Base-by-base conservation (phyloP, 2,888 invertebrate genomes). In the Nomada ferruginata region DNA sequence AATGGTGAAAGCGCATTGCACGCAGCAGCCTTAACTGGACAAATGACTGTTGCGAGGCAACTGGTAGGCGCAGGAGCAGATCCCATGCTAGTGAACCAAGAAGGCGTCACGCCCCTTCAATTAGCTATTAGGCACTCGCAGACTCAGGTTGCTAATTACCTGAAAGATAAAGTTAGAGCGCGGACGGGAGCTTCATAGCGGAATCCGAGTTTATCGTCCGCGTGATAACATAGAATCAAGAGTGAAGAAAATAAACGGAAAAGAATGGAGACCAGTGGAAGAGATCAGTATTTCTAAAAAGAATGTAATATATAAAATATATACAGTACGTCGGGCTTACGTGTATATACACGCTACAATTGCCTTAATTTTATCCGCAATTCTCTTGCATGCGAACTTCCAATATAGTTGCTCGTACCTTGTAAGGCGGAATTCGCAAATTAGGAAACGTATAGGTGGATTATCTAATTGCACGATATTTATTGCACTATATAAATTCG, bases 1-100 rank as follows among this genome's bases (percentile, higher is more conserved):
- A 98, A 98, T 94, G 98, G 98, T 0, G 98, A 98, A 94, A 96
- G 97, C 74, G 97, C 98, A 0, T 94, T 99, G 66, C 98, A 98
- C 94, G 98, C 98, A 65, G 98, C 98, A 3, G 97, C 97, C 53
- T 96, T 98, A 94, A 97, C 97, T 93, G 98, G 98, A 0, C 97
- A 97, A 92, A 95, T 97, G 93, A 94, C 96, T 3, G 97, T 98
- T 68, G 97, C 97, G 76, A 96, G 97, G 91, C 96, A 97, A 91
- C 94, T 98, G 59, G 95, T 97, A 64, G 96, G 95, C 74, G 96
- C 96, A 84, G 96, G 96, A 60, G 95, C 96, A 68, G 95, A 97
- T 94, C 95, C 96, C 63, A 94, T 94, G 83, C 91, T 97, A 83
- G 95, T 95, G 91, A 97, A 97, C 93, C 96, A 96, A 93, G 97